Conservation (phyloP, 2,888 invertebrate species). For the Hetaerina titia region DNA sequence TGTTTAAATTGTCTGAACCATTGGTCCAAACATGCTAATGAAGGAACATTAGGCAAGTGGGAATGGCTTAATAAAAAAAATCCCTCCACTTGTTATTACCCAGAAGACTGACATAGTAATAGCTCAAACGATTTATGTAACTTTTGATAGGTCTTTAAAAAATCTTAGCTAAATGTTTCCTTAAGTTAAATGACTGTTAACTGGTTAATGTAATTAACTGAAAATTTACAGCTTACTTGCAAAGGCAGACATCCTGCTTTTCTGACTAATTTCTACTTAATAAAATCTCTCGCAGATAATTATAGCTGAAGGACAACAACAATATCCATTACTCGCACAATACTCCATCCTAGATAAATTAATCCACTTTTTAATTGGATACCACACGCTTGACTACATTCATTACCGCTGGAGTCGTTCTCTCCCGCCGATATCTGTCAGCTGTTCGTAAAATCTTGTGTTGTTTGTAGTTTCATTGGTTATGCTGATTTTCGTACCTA, state of each 20-base stretch:
- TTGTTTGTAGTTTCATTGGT: not conserved
- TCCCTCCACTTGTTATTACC: too few relatives aligned
- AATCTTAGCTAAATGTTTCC: too few relatives aligned
- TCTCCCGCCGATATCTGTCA: not conserved
- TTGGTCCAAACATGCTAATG: not conserved
- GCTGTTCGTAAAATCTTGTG: not conserved
- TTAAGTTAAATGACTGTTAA: too few relatives aligned
- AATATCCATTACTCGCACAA: not conserved
- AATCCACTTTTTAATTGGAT: too few relatives aligned
- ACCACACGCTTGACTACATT: too few relatives aligned
- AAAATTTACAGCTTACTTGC: conserved; percentile 6
- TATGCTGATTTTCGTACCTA: not conserved
- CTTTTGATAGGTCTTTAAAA: too few relatives aligned
- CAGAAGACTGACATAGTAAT: too few relatives aligned
- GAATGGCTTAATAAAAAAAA: not conserved
- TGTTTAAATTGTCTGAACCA: not conserved
- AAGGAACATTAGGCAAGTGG: not conserved
- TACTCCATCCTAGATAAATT: too few relatives aligned
- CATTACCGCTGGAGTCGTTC: too few relatives aligned
- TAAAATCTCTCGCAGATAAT: not conserved
- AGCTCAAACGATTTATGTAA: too few relatives aligned
- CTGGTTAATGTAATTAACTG: too few relatives aligned
- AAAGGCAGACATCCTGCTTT: conserved; percentile 2
- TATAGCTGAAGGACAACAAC: not conserved
- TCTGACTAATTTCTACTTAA: not conserved